Conservation (phyloP, 2,797 vertebrate species). For the Gastrophryne carolinensis region DNA sequence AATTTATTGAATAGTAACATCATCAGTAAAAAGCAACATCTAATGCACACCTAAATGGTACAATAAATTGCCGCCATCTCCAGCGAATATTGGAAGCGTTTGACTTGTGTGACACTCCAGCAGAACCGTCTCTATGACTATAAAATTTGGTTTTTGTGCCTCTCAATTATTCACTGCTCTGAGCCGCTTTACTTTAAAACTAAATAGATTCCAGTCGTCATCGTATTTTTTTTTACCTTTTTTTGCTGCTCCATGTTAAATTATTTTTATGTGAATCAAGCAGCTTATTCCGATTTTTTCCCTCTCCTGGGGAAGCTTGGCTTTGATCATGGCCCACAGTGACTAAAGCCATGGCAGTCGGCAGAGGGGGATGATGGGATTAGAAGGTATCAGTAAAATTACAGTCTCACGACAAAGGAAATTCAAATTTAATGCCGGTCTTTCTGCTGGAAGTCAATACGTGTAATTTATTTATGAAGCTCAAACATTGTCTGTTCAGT, state of each 20-base stretch:
- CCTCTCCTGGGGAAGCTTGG: slow-evolving; percentile 28
- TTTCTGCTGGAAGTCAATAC: background rate
- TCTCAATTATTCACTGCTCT: slow-evolving; percentile 40
- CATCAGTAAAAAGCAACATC: background rate
- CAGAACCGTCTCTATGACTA: slow-evolving; percentile 19
- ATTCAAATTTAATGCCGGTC: background rate
- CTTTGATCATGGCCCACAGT: slow-evolving; percentile 38
- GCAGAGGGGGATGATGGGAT: slow-evolving; percentile 19
- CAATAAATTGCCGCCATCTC: background rate
- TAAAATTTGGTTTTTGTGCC: slow-evolving; percentile 29
- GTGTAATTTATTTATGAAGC: background rate
- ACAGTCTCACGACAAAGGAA: slow-evolving; percentile 10
- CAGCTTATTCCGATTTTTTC: slow-evolving; percentile 32
- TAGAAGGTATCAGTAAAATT: slow-evolving; percentile 7
- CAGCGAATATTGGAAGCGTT: background rate
- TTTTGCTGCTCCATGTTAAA: slow-evolving; percentile 30
- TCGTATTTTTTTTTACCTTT: slow-evolving; percentile 32
- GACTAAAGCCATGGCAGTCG: slow-evolving; percentile 29
- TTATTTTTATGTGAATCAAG: slow-evolving; percentile 31
- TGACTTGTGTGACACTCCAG: slow-evolving; percentile 1
- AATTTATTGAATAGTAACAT: background rate
- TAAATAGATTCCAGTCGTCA: slow-evolving; percentile 33
- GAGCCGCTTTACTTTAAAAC: slow-evolving; percentile 42
- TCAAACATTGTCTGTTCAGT: background rate
- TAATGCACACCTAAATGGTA: too few relatives aligned